Evolutionary conservation across 2,888 invertebrate species (phyloP).

Genomic region (Himalopsyche japonica): DNA sequence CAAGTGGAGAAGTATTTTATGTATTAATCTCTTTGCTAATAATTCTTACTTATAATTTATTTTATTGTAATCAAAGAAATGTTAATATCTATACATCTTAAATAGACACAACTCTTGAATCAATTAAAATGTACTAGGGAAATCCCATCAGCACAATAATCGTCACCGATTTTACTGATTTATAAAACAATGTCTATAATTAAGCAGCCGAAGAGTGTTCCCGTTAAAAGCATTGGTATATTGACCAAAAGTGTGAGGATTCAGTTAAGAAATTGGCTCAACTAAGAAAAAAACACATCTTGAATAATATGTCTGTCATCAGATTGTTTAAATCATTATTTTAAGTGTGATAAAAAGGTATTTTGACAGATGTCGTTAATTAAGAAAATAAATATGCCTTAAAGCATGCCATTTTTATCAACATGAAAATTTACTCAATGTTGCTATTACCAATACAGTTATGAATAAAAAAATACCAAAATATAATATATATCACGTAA

Average conservation of each 20-base stretch:
- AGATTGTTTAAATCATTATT: too few species aligned
- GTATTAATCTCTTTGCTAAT: background rate
- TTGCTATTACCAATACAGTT: too few species aligned
- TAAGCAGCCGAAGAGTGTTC: background rate
- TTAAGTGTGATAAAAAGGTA: too few species aligned
- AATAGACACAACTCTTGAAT: background rate
- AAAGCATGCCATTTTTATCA: too few species aligned
- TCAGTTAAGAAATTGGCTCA: background rate
- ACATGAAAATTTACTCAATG: too few species aligned
- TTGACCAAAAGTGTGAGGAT: too few species aligned
- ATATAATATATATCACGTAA: too few species aligned
- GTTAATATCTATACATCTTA: background rate
- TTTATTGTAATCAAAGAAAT: background rate
- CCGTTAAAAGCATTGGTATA: background rate
- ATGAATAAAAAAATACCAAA: too few species aligned
- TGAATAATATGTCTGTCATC: too few species aligned
- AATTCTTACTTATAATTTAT: background rate
- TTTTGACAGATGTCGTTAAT: too few species aligned
- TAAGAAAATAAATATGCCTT: too few species aligned
- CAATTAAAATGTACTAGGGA: background rate
- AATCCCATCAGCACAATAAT: background rate
- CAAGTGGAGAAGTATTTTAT: background rate
- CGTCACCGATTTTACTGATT: background rate
- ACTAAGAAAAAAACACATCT: background rate
- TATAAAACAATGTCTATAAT: background rate